Percentiles rank a stretch among this genome's conserved stretches.
These are phyloP conservation scores for Gobius niger DNA, from an alignment of 2,113 vertebrate species.

Conservation along the genomic window DNA sequence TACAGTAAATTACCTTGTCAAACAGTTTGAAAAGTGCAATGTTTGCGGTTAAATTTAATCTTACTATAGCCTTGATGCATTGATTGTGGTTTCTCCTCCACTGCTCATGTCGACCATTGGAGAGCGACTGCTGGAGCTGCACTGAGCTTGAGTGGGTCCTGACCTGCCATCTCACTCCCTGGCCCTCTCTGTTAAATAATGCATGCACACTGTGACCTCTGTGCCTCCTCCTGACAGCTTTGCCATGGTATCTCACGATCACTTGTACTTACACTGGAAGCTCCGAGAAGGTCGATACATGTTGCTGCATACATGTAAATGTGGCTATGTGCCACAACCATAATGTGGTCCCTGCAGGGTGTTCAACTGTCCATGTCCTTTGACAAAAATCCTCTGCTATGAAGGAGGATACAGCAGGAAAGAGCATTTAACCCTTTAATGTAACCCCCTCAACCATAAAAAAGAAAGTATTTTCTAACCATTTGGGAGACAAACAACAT, in stretches of 20 bases:
- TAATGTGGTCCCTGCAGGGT: background rate
- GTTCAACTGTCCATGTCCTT: background rate
- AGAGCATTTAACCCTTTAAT: too few relatives aligned
- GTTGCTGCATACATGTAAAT: conserved; percentile 46
- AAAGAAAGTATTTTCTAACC: too few relatives aligned
- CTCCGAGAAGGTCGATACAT: conserved; percentile 40
- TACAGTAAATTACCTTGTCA: background rate
- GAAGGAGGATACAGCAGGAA: too few relatives aligned
- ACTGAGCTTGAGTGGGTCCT: conserved; percentile 24
- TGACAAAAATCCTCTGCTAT: background rate
- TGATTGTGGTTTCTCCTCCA: background rate
- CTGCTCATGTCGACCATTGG: conserved; percentile 25
- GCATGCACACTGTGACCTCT: conserved; percentile 45
- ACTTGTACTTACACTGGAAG: conserved; percentile 43
- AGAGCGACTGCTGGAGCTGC: conserved; percentile 29
- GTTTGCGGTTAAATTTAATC: background rate
- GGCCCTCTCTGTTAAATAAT: conserved; percentile 54
- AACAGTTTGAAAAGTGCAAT: background rate
- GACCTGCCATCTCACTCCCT: conserved; percentile 35
- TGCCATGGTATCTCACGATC: conserved; percentile 47
- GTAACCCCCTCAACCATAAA: too few relatives aligned
- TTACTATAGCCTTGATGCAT: background rate
- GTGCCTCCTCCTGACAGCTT: conserved; percentile 43
- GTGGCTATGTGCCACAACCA: background rate
- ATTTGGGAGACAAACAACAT: too few relatives aligned